phyloP scores from a whole-genome alignment of 2,113 vertebrate genomes.

The Cynoglossus semilaevis region DNA sequence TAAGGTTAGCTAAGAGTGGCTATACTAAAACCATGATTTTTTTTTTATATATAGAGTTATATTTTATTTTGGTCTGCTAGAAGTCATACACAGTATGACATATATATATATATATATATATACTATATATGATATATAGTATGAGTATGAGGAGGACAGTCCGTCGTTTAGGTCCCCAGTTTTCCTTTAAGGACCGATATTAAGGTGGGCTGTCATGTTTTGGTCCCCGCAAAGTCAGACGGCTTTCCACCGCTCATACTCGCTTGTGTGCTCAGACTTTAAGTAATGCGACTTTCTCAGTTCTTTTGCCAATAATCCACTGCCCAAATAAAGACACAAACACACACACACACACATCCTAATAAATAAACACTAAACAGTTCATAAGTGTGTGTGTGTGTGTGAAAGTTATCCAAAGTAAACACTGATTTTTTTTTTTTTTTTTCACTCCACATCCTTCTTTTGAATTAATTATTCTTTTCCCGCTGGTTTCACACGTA shows the following conservation, averaged over 20 bases:
- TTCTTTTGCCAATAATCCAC: constrained; percentile 28
- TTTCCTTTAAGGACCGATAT: too few species aligned
- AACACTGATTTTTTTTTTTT: constrained; percentile 1
- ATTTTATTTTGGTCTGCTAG: too few species aligned
- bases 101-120: too few species aligned
- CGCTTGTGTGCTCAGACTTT: constrained; percentile 28
- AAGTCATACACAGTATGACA: too few species aligned
- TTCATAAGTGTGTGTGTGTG: constrained; percentile 15
- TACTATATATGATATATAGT: too few species aligned
- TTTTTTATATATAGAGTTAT: too few species aligned
- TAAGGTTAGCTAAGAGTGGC: too few species aligned
- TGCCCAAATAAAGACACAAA: constrained; percentile 39
- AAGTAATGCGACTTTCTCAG: constrained; percentile 33
- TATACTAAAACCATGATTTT: too few species aligned
- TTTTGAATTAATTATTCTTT: constrained; percentile 21
- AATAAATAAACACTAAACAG: constrained; percentile 28
- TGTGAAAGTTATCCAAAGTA: constrained; percentile 10
- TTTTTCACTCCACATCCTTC: constrained; percentile 17
- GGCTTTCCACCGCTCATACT: constrained; percentile 2
- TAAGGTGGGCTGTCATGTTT: too few species aligned
- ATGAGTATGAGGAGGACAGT: too few species aligned
- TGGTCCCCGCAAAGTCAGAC: too few species aligned
- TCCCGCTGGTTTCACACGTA: constrained; percentile 1
- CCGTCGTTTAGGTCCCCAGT: too few species aligned
- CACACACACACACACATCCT: constrained; percentile 9